These are phyloP conservation scores for Drosophila kurseongensis DNA, from an alignment of 1,140 invertebrate species.

Conservation along the genomic window DNA sequence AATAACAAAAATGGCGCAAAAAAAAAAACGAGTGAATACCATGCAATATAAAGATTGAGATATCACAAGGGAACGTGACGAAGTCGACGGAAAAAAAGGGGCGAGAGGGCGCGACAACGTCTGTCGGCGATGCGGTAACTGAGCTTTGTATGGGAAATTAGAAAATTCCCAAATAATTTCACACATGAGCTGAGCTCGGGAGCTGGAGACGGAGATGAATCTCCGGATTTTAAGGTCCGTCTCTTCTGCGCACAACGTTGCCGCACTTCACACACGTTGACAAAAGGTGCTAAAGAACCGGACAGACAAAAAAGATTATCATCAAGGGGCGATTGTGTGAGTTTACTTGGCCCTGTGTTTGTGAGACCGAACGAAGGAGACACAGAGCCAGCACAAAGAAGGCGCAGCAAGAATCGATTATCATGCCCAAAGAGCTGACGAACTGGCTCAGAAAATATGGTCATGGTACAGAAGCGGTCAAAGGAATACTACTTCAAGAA, in stretches of 20 bases:
- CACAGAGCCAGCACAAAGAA: constrained; percentile 37
- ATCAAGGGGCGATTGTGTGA: constrained; percentile 49
- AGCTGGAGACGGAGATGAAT: constrained; percentile 1
- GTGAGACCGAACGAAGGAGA: constrained; percentile 17
- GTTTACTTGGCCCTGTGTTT: constrained; percentile 9
- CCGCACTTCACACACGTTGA: constrained; percentile 65
- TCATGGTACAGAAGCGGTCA: constrained; percentile 27
- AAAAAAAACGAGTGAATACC: neutral
- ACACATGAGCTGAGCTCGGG: constrained; percentile 61
- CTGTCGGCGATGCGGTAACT: constrained; percentile 70
- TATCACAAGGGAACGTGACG: constrained; percentile 57
- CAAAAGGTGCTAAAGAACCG: constrained; percentile 77
- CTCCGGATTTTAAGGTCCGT: neutral
- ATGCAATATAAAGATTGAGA: constrained; percentile 35
- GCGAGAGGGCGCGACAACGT: constrained; percentile 10
- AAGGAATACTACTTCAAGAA: neutral
- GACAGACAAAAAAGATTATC: constrained; percentile 71
- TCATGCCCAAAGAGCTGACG: constrained; percentile 64
- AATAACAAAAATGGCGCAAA: constrained; percentile 23
- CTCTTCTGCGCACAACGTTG: constrained; percentile 45
- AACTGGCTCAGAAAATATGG: constrained; percentile 43
- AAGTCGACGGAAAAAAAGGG: constrained; percentile 4
- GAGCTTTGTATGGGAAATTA: constrained; percentile 75
- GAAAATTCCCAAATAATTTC: constrained; percentile 80
- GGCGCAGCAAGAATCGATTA: constrained; percentile 71